Conservation (phyloP, 2,113 vertebrate genomes). For the Eretmochelys imbricata region DNA sequence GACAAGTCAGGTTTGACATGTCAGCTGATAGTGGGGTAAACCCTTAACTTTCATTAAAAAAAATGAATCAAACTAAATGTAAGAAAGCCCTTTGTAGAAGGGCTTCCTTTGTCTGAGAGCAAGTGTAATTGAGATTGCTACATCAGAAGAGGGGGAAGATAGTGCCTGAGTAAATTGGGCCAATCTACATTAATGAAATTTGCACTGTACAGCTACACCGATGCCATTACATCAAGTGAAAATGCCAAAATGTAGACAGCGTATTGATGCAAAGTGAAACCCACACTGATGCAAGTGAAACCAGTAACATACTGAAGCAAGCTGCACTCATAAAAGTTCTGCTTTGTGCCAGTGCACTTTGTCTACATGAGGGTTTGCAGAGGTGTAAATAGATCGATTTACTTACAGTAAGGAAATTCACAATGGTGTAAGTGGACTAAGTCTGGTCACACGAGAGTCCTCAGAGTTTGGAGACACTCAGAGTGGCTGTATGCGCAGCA, state of each 20-base stretch:
- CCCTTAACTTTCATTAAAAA: not conserved
- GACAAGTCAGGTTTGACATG: not conserved
- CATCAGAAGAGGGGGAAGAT: not conserved
- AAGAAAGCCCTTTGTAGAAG: not conserved
- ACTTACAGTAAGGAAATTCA: not conserved
- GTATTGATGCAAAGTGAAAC: not conserved
- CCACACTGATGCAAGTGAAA: not conserved
- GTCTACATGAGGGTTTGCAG: not conserved
- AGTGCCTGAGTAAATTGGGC: not conserved
- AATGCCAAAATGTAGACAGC: not conserved
- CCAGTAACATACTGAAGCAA: not conserved
- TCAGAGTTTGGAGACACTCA: not conserved
- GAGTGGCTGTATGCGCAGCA: not conserved
- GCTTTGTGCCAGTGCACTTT: not conserved
- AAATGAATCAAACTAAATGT: too few species aligned
- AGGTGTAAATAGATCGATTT: not conserved
- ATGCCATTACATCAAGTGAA: not conserved
- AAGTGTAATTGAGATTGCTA: not conserved
- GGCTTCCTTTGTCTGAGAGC: not conserved
- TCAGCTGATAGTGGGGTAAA: not conserved
- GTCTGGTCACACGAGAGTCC: not conserved
- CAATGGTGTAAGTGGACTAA: not conserved
- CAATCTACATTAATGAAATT: not conserved
- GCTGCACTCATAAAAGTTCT: not conserved
- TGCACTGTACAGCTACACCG: not conserved